phyloP scores from a whole-genome alignment of 2,797 vertebrate genomes.

The Cygnus olor region DNA sequence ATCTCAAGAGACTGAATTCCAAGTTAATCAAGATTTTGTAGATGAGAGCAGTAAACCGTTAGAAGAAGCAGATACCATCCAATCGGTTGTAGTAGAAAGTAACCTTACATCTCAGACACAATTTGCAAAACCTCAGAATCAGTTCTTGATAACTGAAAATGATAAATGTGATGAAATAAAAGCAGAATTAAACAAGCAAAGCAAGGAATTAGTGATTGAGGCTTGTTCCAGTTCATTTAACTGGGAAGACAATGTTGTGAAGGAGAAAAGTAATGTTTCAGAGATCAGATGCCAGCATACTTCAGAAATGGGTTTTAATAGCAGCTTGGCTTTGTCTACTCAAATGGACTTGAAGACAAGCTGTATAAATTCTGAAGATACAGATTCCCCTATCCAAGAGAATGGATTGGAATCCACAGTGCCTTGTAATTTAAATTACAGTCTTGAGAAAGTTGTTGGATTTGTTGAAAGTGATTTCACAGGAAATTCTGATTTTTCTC shows the following conservation, averaged over 20 bases:
- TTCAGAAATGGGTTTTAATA: not conserved
- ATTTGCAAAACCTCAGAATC: not conserved
- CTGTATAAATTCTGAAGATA: not conserved
- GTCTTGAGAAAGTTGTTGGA: not conserved
- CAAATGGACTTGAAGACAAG: not conserved
- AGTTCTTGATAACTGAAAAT: not conserved
- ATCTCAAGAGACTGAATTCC: not conserved
- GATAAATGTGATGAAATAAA: conserved; percentile 2
- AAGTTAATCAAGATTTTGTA: not conserved
- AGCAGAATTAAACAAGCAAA: not conserved
- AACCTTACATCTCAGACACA: not conserved
- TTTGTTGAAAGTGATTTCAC: not conserved
- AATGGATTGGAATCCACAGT: not conserved
- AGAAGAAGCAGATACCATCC: not conserved
- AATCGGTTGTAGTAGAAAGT: not conserved
- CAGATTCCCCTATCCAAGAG: not conserved
- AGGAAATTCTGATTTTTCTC: not conserved
- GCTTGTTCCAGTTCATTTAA: not conserved
- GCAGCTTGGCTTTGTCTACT: not conserved
- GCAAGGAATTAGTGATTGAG: not conserved
- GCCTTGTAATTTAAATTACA: not conserved
- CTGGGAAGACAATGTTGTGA: not conserved
- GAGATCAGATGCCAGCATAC: not conserved
- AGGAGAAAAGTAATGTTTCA: not conserved
- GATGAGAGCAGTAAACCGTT: not conserved